Evolutionary conservation across 2,113 vertebrate species (phyloP).

Genomic region (Colinus virginianus): DNA sequence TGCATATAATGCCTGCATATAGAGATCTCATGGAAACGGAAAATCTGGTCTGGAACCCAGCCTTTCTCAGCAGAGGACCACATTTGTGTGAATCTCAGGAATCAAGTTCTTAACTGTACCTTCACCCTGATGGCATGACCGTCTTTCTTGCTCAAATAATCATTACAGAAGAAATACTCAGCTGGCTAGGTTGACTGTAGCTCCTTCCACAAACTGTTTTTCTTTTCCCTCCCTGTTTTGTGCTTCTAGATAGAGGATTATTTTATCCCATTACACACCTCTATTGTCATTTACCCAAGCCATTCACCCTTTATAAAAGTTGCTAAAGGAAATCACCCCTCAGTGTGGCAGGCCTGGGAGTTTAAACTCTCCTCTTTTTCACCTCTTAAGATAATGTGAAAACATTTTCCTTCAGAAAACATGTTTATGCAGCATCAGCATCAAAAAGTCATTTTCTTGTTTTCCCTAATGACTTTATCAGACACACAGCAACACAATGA

Average conservation of each 20-base stretch:
- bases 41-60: background rate
- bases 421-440: slow-evolving; percentile 75
- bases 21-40: accelerated
- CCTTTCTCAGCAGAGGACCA: background rate
- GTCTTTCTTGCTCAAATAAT: background rate
- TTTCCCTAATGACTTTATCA: slow-evolving; percentile 74
- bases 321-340: background rate
- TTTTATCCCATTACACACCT: background rate
- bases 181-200: background rate
- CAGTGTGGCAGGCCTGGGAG: background rate
- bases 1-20: background rate
- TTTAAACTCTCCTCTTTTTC: slow-evolving; percentile 40
- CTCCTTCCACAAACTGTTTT: background rate
- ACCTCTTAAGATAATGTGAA: slow-evolving; percentile 69
- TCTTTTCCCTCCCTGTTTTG: background rate
- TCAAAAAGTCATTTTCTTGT: slow-evolving; percentile 77
- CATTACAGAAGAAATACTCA: background rate
- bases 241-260: background rate
- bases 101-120: background rate
- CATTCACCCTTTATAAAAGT: background rate
- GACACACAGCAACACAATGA: slow-evolving; percentile 66
- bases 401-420: slow-evolving; percentile 71
- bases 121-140: background rate
- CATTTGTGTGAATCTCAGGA: background rate
- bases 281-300: background rate